phyloP scores from a whole-genome alignment of 1,140 invertebrate species.

The Ladona fulva region DNA sequence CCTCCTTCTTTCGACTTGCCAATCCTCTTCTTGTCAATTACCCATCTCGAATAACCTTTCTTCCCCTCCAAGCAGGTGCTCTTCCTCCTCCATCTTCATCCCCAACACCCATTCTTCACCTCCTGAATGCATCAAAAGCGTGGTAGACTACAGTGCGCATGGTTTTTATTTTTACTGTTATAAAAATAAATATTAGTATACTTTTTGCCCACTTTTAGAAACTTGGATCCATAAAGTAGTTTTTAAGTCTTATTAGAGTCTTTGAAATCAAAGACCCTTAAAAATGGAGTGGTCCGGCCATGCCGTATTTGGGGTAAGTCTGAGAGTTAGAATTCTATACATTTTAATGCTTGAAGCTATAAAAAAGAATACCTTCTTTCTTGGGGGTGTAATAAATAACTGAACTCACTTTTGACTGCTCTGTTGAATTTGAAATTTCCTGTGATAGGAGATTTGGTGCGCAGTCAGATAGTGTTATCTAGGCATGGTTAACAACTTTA shows the following conservation, averaged over 20 bases:
- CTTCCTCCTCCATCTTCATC: neutral
- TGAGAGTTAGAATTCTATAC: slow-evolving; percentile 10
- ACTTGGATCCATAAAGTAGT: slow-evolving; percentile 6
- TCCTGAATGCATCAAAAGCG: slow-evolving; percentile 4
- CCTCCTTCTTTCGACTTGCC: neutral
- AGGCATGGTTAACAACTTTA: slow-evolving; percentile 5
- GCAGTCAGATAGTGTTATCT: neutral
- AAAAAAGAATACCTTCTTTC: neutral
- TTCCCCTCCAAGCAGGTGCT: neutral
- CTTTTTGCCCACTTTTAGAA: slow-evolving; percentile 6
- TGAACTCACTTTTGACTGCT: neutral
- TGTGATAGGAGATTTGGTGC: neutral
- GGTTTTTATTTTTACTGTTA: slow-evolving; percentile 10
- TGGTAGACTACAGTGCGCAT: slow-evolving; percentile 7
- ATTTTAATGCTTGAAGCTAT: slow-evolving; percentile 2
- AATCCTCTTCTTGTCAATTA: slow-evolving; percentile 10
- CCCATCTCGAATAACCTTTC: neutral
- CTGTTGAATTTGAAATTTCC: neutral
- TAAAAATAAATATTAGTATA: slow-evolving; percentile 10
- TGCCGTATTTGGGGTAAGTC: neutral
- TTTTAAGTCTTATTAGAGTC: neutral
- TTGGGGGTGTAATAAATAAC: neutral
- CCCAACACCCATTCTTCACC: neutral
- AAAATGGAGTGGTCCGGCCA: slow-evolving; percentile 2
- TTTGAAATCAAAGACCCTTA: slow-evolving; percentile 2